Evolutionary conservation across 2,113 vertebrate species (phyloP).

Genomic region (Corythornis cristatus): DNA sequence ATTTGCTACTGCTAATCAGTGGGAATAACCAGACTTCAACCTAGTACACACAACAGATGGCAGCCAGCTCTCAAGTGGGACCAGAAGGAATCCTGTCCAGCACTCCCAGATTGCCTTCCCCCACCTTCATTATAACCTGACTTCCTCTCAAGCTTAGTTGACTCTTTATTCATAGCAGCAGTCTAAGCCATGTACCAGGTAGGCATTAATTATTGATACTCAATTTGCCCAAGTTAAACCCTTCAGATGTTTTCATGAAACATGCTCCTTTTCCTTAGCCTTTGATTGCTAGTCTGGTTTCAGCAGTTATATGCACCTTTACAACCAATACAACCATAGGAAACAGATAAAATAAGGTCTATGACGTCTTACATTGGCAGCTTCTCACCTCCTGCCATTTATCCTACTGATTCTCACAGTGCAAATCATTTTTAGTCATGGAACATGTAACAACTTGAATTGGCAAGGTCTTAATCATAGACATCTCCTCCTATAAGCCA

Average conservation of each 20-base stretch:
- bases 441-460: neutral
- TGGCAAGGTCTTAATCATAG: neutral
- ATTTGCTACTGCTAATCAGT: neutral
- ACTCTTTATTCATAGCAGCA: neutral
- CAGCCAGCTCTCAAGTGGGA: neutral
- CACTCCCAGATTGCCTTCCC: neutral
- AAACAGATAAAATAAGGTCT: neutral
- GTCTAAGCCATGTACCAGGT: neutral
- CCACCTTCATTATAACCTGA: neutral
- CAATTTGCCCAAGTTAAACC: neutral
- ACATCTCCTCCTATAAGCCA: neutral
- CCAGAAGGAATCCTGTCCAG: neutral
- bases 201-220: neutral
- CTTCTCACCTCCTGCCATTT: neutral
- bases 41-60: neutral
- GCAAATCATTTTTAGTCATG: neutral
- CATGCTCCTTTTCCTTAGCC: neutral
- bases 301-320: neutral
- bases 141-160: neutral
- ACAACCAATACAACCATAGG: neutral
- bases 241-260: neutral
- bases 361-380: neutral
- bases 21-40: neutral
- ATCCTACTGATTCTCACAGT: neutral
- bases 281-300: neutral